phyloP scores from a whole-genome alignment of 2,113 vertebrate genomes.

The human region GRCh38 chr9:125215001-125215500 shows the following conservation, averaged over 20 bases:
- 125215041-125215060: no score
- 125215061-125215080: no score
- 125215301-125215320: neutral
- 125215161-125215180: conserved; percentile 12
- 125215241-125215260: neutral
- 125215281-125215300: no score
- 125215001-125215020: no score
- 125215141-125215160: neutral
- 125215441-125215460: neutral
- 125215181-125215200: neutral
- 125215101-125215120: neutral
- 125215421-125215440: neutral
- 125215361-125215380: no score
- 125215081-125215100: neutral
- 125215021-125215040: no score
- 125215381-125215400: neutral
- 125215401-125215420: neutral
- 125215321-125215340: neutral
- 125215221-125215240: neutral
- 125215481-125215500: neutral
- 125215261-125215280: neutral
- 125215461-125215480: neutral
- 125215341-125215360: no score
- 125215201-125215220: neutral
- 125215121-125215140: neutral